Percentiles rank a stretch among this genome's conserved stretches.
Evolutionary conservation across 2,888 invertebrate species (phyloP).

Genomic region (Endotricha flammealis): DNA sequence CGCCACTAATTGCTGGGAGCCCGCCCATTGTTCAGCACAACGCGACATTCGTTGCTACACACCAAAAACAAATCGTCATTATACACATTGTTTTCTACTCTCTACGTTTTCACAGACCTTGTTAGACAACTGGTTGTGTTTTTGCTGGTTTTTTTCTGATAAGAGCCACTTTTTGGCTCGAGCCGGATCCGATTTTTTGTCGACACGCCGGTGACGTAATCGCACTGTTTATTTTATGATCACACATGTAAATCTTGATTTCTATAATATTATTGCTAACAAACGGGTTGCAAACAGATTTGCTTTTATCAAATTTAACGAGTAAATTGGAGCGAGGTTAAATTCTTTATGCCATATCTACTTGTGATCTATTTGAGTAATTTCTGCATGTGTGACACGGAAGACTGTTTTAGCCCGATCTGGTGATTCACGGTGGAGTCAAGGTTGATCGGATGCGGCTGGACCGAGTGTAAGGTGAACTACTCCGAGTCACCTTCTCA

Average conservation of each 20-base stretch:
- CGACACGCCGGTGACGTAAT: conserved; percentile 55
- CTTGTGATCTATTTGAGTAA: conserved; percentile 1
- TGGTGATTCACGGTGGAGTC: conserved; percentile 7
- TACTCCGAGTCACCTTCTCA: background rate
- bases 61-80: conserved; percentile 42
- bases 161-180: conserved; percentile 42
- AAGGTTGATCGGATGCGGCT: conserved; percentile 2
- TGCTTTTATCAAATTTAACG: conserved; percentile 1
- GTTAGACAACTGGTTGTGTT: conserved; percentile 33
- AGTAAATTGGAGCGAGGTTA: conserved; percentile 37
- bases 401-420: conserved; percentile 9
- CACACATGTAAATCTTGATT: conserved; percentile 39
- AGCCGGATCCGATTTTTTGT: conserved; percentile 67
- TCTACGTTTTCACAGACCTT: conserved; percentile 46
- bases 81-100: conserved; percentile 48
- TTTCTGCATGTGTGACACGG: background rate
- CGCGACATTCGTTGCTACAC: conserved; percentile 49
- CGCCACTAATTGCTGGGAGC: conserved; percentile 42
- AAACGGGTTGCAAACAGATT: conserved; percentile 4
- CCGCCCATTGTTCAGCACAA: conserved; percentile 48
- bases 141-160: conserved; percentile 42
- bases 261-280: conserved; percentile 22
- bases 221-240: conserved; percentile 46
- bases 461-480: conserved; percentile 7
- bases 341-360: conserved; percentile 23